These are phyloP conservation scores for Gasterosteus nipponicus DNA, from an alignment of 2,113 vertebrate genomes.

Conservation along the genomic window DNA sequence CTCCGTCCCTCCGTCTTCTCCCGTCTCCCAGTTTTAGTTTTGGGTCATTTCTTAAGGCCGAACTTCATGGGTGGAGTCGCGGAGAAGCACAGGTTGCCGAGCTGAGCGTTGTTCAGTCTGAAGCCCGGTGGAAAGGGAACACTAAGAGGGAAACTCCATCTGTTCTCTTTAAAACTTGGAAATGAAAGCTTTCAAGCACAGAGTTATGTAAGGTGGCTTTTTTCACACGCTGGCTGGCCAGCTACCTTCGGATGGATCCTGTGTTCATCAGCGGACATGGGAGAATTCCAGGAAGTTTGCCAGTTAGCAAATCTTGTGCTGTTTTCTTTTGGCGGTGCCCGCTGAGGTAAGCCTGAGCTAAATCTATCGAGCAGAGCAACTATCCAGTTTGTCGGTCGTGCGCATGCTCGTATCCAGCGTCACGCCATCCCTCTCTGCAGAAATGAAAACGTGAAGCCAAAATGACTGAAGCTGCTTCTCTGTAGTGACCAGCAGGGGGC, in stretches of 20 bases:
- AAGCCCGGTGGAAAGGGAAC: not conserved
- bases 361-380: no score
- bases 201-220: not conserved
- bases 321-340: not conserved
- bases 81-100: not conserved
- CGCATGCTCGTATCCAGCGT: not conserved
- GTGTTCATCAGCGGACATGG: not conserved
- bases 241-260: not conserved
- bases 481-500: no score
- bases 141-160: not conserved
- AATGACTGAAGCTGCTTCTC: no score
- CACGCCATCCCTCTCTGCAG: not conserved
- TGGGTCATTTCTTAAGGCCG: not conserved
- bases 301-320: not conserved
- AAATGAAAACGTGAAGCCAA: no score
- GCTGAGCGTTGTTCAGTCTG: slow-evolving; percentile 5
- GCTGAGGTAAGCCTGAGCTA: not conserved
- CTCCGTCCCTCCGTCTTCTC: no score
- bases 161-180: not conserved
- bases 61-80: not conserved
- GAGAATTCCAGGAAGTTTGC: not conserved
- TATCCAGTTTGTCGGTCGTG: no score
- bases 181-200: not conserved
- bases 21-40: not conserved
- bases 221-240: not conserved